These are phyloP conservation scores for Ceyx cyanopectus DNA, from an alignment of 2,113 vertebrate species.

Conservation along the genomic window DNA sequence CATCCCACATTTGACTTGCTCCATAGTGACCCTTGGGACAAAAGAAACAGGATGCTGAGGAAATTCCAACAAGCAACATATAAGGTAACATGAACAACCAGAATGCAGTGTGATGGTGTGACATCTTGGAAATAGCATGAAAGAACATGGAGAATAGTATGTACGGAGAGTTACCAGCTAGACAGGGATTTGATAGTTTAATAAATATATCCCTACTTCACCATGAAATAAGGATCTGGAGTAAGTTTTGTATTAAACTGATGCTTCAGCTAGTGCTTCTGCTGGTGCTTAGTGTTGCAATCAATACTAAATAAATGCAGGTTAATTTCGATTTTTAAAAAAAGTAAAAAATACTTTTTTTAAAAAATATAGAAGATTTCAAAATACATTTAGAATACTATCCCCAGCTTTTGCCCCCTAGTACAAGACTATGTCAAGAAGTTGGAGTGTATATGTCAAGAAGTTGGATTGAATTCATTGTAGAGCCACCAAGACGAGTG, in stretches of 20 bases:
- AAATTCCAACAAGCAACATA: constrained; percentile 88
- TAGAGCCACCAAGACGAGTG: neutral
- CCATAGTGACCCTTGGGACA: constrained; percentile 77
- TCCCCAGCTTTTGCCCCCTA: neutral
- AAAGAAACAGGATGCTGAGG: constrained; percentile 73
- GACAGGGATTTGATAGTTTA: neutral
- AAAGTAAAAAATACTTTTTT: neutral
- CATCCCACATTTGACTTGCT: constrained; percentile 81
- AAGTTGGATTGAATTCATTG: neutral
- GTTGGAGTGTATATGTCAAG: neutral
- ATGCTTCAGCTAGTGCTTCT: neutral
- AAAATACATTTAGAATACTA: neutral
- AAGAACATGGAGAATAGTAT: neutral
- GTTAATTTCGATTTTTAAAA: accelerated
- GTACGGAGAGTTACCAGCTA: neutral
- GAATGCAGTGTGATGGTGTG: neutral
- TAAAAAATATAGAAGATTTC: neutral
- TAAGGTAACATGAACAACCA: constrained; percentile 79
- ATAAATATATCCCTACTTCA: neutral
- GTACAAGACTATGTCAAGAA: neutral
- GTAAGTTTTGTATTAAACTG: neutral
- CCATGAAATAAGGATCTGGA: neutral
- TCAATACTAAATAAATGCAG: neutral
- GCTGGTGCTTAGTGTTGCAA: neutral
- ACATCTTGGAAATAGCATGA: neutral